Evolutionary conservation across 2,888 invertebrate genomes (phyloP), one percentile per base, ranked within the genome.

Genomic region (Ptychoptera albimana): DNA sequence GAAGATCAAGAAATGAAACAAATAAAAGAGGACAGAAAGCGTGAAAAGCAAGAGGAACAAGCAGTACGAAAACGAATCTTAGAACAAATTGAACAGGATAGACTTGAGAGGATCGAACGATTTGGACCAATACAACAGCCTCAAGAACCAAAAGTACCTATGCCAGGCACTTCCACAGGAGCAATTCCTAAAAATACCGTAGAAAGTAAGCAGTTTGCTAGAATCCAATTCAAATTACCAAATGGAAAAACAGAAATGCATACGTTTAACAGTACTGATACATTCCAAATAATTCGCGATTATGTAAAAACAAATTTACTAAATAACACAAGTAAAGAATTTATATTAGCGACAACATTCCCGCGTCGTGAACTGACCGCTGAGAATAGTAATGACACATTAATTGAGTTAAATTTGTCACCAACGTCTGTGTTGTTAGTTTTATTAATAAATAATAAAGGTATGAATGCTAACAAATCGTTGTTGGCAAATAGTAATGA

Each of bases 381-480:
- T 10, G 89, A 89, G 3, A 94, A 96, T 60, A 93, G 87, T 65
- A 83, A 87, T 46, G 83, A 80, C 58, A 88, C 94, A 0, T 67
- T 96, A 52, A 82, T 82, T 52, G 71, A 77, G 50, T 70, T 96
- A 77, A 86, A 86, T 58, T 66, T 89, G 57, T 85, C 85, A 41
- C 89, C 89, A 23, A 81, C 85, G 34, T 86, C 88, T 43, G 87
- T 87, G 14, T 52, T 64, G 13, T 54, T 65, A 46, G 49, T 56
- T 40, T 53, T 59, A 44, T 51, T 51, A 9, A 55, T 54, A 9
- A 30, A 23, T 23, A 23, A 23, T 23, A 23, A 23, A 23, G 23
- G 23, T 7, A 23, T 3, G 4, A 23, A 7, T 23, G 23, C 23
- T 23, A 23, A 23, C 4, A 23, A 23, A 23, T 23, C 23, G 23